These are phyloP conservation scores for Sebastes reedi DNA, from an alignment of 2,797 vertebrate genomes.

Conservation along the genomic window DNA sequence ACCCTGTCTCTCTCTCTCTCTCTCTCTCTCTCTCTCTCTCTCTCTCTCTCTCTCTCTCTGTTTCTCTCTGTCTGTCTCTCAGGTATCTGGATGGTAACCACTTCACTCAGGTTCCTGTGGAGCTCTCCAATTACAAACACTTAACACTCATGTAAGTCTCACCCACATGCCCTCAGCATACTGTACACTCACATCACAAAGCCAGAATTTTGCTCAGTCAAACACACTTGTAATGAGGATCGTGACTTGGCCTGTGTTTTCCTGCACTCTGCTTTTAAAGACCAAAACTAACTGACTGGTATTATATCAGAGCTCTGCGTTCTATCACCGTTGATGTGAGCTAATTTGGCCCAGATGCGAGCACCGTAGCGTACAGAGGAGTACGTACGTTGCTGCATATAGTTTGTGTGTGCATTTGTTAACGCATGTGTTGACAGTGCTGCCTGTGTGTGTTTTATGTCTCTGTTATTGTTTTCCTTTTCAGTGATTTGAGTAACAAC, in stretches of 20 bases:
- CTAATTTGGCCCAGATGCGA: constrained; percentile 15
- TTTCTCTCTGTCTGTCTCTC: constrained; percentile 12
- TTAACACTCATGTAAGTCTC: constrained; percentile 96
- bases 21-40: not conserved
- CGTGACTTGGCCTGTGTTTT: constrained; percentile 29
- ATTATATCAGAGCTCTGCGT: constrained; percentile 22
- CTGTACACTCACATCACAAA: not conserved
- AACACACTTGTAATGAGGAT: not conserved
- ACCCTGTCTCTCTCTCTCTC: not conserved
- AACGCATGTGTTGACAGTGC: constrained; percentile 40
- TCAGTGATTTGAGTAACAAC: constrained; percentile 99
- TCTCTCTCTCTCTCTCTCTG: not conserved
- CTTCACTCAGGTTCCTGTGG: constrained; percentile 94
- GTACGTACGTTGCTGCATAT: not conserved
- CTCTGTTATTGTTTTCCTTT: constrained; percentile 83
- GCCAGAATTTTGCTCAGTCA: constrained; percentile 7
- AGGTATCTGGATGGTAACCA: constrained; percentile 98
- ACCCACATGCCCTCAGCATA: not conserved
- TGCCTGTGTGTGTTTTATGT: constrained; percentile 64
- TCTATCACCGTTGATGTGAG: constrained; percentile 17
- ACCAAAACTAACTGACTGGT: constrained; percentile 50
- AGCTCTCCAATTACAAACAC: constrained; percentile 96
- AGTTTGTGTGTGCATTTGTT: constrained; percentile 18
- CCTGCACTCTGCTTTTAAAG: constrained; percentile 25
- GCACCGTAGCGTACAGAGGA: not conserved